Percentiles rank a stretch among this genome's conserved stretches.
Evolutionary conservation across 2,888 invertebrate species (phyloP).

Genomic region (Aproaerema taeniolella): DNA sequence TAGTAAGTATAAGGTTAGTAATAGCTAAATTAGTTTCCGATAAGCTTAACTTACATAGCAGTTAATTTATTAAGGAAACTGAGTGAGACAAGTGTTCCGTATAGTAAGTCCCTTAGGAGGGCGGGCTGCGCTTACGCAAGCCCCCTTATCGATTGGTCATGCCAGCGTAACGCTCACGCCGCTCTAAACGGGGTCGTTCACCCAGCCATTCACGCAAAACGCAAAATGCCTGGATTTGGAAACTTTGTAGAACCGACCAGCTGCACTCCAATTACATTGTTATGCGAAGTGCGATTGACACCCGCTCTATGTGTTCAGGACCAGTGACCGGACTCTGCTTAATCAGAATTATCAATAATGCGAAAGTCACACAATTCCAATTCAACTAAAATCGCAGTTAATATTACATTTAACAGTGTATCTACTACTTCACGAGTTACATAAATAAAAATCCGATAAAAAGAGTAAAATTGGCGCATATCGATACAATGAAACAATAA

Average conservation of each 20-base stretch:
- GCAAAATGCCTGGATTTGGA: slow-evolving; percentile 29
- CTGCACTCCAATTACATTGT: slow-evolving; percentile 39
- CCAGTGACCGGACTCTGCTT: too few relatives aligned
- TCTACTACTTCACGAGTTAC: too few relatives aligned
- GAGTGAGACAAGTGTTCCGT: slow-evolving; percentile 11
- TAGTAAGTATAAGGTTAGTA: too few relatives aligned
- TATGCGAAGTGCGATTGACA: neutral
- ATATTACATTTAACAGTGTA: too few relatives aligned
- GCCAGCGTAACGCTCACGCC: slow-evolving; percentile 55
- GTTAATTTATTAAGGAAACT: slow-evolving; percentile 10
- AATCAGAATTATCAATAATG: too few relatives aligned
- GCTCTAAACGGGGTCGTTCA: slow-evolving; percentile 57
- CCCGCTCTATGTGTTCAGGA: too few relatives aligned
- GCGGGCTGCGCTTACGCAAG: slow-evolving; percentile 63
- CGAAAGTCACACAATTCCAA: too few relatives aligned
- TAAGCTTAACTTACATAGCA: too few relatives aligned
- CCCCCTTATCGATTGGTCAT: slow-evolving; percentile 55
- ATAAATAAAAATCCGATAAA: too few relatives aligned
- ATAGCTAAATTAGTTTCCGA: too few relatives aligned
- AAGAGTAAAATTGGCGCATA: too few relatives aligned
- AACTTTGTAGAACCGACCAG: slow-evolving; percentile 35
- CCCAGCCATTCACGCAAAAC: slow-evolving; percentile 57
- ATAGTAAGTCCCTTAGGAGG: slow-evolving; percentile 50
- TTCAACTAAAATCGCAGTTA: too few relatives aligned
- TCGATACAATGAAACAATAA: neutral